Conservation (phyloP, 1,140 invertebrate species). For the Triops cancriformis region DNA sequence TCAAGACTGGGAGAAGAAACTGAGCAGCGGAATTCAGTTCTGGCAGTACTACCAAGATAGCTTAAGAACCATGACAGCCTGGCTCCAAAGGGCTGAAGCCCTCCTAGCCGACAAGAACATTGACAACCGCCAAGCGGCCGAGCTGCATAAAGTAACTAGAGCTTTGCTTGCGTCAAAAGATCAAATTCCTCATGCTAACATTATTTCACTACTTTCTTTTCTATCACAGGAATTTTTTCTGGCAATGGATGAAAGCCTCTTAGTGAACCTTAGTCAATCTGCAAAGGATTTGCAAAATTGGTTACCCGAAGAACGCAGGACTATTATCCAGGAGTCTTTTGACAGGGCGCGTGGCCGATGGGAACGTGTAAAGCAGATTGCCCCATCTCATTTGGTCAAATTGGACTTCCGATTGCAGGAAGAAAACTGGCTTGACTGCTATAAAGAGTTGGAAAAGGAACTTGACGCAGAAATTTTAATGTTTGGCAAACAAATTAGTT, state of each 20-base stretch:
- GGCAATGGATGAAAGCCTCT: slow-evolving; percentile 68
- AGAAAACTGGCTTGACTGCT: slow-evolving; percentile 67
- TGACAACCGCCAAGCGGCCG: slow-evolving; percentile 68
- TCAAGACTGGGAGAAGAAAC: slow-evolving; percentile 62
- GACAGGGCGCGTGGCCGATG: slow-evolving; percentile 53
- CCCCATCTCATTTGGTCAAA: slow-evolving; percentile 73
- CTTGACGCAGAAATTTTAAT: slow-evolving; percentile 57
- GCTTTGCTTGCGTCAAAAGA: neutral
- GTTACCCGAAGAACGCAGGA: slow-evolving; percentile 55
- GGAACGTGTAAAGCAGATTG: slow-evolving; percentile 59
- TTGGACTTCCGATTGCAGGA: slow-evolving; percentile 84
- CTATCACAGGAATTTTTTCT: slow-evolving; percentile 72
- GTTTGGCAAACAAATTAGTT: slow-evolving; percentile 66
- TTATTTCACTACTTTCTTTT: slow-evolving; percentile 20
- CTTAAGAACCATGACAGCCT: slow-evolving; percentile 68
- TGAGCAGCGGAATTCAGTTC: slow-evolving; percentile 66
- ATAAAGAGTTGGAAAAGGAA: slow-evolving; percentile 83
- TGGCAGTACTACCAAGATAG: slow-evolving; percentile 79
- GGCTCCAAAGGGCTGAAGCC: slow-evolving; percentile 72
- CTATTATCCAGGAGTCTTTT: slow-evolving; percentile 55
- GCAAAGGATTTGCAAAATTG: slow-evolving; percentile 68
- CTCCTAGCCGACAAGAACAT: slow-evolving; percentile 70
- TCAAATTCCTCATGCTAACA: neutral
- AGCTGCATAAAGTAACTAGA: slow-evolving; percentile 48
- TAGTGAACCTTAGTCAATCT: slow-evolving; percentile 67